These are phyloP conservation scores for Drosophila meridionalis DNA, from an alignment of 2,888 invertebrate species.

Conservation along the genomic window DNA sequence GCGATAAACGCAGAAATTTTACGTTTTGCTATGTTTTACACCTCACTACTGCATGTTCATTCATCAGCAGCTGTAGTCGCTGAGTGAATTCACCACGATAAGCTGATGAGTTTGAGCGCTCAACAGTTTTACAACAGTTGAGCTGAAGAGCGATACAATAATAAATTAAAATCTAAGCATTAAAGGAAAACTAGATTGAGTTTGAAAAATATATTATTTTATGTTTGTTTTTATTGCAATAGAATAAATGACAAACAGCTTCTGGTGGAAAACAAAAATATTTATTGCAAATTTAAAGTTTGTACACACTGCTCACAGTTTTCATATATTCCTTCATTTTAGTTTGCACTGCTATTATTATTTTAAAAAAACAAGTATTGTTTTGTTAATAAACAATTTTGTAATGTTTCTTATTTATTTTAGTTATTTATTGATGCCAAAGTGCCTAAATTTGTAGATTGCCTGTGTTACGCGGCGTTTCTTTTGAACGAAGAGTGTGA, in stretches of 20 bases:
- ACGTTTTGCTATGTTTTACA: conserved; percentile 67
- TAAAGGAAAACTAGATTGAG: not conserved
- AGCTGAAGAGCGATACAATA: not conserved
- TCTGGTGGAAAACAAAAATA: not conserved
- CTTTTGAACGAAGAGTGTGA: conserved; percentile 18
- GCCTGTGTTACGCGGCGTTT: not conserved
- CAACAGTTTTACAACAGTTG: conserved; percentile 43
- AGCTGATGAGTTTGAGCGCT: conserved; percentile 14
- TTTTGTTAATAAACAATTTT: not conserved
- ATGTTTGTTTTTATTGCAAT: not conserved
- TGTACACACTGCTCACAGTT: conserved; percentile 12
- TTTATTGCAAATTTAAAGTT: not conserved
- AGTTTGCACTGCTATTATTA: not conserved
- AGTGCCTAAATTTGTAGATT: not conserved
- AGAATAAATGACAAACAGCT: not conserved
- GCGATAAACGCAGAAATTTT: conserved; percentile 49
- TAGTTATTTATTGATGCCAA: not conserved
- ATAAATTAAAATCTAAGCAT: not conserved
- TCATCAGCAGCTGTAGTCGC: conserved; percentile 68
- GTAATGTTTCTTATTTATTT: too few species aligned
- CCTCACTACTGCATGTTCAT: conserved; percentile 73
- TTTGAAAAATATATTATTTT: not conserved
- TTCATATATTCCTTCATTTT: not conserved
- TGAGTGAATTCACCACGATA: conserved; percentile 42
- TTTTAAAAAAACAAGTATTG: not conserved